Evolutionary conservation across 2,888 invertebrate species (phyloP).

Genomic region (Protonemura montana): DNA sequence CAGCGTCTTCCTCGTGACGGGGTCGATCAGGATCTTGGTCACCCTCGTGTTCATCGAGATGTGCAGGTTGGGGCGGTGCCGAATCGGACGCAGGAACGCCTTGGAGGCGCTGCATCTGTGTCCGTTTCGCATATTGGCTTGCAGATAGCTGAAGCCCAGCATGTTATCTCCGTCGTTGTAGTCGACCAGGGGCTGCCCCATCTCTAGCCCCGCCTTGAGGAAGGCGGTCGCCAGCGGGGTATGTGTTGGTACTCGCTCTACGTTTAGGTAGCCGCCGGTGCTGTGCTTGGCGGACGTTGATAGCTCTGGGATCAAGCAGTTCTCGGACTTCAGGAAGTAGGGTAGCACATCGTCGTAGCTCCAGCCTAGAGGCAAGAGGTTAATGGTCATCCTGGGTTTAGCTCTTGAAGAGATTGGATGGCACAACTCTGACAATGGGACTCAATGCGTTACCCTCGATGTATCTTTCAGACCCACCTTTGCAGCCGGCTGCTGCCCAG

Average conservation of each 20-base stretch:
- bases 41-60: constrained; percentile 69
- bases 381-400: no score
- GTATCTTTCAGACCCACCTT: no score
- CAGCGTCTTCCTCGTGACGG: constrained; percentile 67
- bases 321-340: constrained; percentile 83
- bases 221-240: constrained; percentile 68
- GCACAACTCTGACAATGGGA: no score
- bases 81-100: constrained; percentile 69
- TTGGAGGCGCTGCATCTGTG: constrained; percentile 66
- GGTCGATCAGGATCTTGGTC: constrained; percentile 72
- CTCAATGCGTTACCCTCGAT: no score
- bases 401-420: no score
- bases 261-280: constrained; percentile 65
- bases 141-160: constrained; percentile 60
- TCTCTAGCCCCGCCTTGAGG: constrained; percentile 67
- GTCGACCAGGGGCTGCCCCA: constrained; percentile 59
- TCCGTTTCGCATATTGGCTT: constrained; percentile 63
- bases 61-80: constrained; percentile 70
- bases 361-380: no score
- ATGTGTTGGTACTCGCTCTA: constrained; percentile 64
- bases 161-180: constrained; percentile 61
- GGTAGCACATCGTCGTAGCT: constrained; percentile 74
- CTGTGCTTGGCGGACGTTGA: constrained; percentile 63
- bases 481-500: constrained; percentile 80
- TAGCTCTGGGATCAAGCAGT: constrained; percentile 63